Conservation (phyloP, 1,140 invertebrate genomes). For the Caerostris darwini region DNA sequence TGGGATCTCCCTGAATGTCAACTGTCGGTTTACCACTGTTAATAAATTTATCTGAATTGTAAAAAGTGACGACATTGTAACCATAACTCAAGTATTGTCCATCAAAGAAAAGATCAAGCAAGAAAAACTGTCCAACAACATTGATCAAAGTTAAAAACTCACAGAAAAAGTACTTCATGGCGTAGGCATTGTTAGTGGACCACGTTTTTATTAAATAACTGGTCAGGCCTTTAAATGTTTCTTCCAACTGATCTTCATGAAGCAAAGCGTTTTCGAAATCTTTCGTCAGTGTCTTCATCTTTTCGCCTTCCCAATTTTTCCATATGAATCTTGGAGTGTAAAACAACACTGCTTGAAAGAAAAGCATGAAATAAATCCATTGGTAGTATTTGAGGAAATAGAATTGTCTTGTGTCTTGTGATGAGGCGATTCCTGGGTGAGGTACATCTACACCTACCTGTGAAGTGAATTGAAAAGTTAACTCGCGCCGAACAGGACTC, state of each 20-base stretch:
- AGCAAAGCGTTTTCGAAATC: neutral
- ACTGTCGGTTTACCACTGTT: conserved; percentile 84
- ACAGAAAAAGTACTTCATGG: conserved; percentile 79
- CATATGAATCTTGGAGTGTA: neutral
- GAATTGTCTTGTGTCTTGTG: neutral
- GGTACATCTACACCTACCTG: neutral
- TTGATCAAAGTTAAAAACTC: neutral
- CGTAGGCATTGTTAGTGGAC: neutral
- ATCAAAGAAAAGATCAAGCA: neutral
- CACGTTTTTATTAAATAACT: neutral
- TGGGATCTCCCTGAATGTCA: neutral
- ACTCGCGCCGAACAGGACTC: no score
- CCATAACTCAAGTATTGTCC: neutral
- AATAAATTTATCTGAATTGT: neutral
- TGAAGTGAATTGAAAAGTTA: no score
- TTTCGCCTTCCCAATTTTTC: neutral
- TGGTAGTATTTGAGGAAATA: neutral
- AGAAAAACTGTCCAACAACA: neutral
- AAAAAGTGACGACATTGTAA: neutral
- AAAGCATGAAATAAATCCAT: neutral
- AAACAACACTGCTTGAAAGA: neutral
- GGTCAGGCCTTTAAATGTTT: neutral
- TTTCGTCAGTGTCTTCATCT: neutral
- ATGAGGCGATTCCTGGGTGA: neutral
- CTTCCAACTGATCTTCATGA: neutral